phyloP scores from a whole-genome alignment of 2,888 invertebrate species.

The Xestia ashworthii region DNA sequence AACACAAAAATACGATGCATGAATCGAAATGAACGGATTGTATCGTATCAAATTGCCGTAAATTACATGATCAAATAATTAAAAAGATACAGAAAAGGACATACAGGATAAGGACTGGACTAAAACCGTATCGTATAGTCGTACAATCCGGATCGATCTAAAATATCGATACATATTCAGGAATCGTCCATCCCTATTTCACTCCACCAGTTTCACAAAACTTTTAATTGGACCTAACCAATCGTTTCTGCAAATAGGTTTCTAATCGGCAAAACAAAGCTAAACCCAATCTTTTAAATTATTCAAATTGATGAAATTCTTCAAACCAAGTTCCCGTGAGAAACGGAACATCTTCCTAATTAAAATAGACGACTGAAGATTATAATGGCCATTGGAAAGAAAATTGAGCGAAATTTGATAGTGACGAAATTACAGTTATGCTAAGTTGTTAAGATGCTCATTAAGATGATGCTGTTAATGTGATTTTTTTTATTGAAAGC shows the following conservation, averaged over 20 bases:
- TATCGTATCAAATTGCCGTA: not conserved
- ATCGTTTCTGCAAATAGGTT: constrained; percentile 61
- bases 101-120: not conserved
- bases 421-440: constrained; percentile 49
- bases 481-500: constrained; percentile 46
- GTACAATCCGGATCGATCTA: not conserved
- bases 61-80: not conserved
- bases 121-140: not conserved
- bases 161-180: not conserved
- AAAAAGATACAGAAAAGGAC: not conserved
- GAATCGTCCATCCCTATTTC: not conserved
- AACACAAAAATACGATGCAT: not conserved
- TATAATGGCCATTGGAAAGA: constrained; percentile 36
- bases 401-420: constrained; percentile 66
- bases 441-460: constrained; percentile 49
- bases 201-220: constrained; percentile 39
- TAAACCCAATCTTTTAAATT: constrained; percentile 57
- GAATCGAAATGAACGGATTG: not conserved
- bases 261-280: constrained; percentile 64
- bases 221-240: constrained; percentile 52
- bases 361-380: constrained; percentile 57
- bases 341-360: constrained; percentile 64
- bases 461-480: constrained; percentile 47
- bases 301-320: constrained; percentile 71
- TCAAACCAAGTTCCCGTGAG: constrained; percentile 72